These are phyloP conservation scores for Enteromius viviparus DNA, from an alignment of 2,797 vertebrate species.

Conservation along the genomic window DNA sequence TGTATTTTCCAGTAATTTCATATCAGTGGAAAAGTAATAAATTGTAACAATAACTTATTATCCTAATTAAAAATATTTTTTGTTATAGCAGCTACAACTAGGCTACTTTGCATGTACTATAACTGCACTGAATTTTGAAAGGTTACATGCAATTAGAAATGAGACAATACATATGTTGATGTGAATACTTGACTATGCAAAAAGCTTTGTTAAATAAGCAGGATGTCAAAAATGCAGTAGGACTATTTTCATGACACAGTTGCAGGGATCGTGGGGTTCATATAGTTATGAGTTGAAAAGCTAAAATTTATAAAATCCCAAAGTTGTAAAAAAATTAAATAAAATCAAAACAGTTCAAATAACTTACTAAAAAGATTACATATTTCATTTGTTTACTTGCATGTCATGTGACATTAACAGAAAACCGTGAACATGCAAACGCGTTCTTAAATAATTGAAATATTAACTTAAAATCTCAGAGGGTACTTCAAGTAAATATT, in stretches of 20 bases:
- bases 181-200: background rate
- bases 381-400: slow-evolving; percentile 5
- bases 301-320: background rate
- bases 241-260: background rate
- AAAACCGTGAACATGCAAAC: background rate
- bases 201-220: background rate
- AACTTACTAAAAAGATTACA: background rate
- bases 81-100: background rate
- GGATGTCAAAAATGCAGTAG: background rate
- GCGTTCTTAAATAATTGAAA: background rate
- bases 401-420: background rate
- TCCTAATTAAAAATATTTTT: background rate
- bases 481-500: background rate
- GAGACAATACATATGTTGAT: background rate
- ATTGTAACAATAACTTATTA: background rate
- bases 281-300: background rate
- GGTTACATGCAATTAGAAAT: background rate
- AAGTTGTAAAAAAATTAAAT: too few species aligned
- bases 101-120: background rate
- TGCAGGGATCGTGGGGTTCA: background rate
- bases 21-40: background rate
- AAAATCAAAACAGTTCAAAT: background rate
- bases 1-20: background rate
- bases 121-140: background rate
- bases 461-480: slow-evolving; percentile 5